Evolutionary conservation across 1,140 invertebrate species (phyloP).

Genomic region (Meloidogyne floridensis): DNA sequence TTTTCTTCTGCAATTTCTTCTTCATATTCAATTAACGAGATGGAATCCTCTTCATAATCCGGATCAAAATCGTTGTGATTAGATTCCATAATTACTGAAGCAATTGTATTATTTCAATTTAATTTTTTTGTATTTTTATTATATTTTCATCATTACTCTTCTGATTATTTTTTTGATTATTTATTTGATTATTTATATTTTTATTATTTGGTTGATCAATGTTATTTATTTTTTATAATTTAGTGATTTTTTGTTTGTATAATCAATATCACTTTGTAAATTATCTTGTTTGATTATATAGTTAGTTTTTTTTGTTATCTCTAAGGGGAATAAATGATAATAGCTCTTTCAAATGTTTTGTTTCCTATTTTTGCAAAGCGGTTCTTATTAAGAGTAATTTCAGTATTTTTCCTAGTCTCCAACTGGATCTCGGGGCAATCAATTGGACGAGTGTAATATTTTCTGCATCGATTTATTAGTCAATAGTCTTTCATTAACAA

Average conservation of each 20-base stretch:
- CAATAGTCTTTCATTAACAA: background rate
- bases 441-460: background rate
- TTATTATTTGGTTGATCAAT: background rate
- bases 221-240: background rate
- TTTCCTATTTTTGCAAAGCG: background rate
- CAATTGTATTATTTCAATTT: too few species aligned
- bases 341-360: background rate
- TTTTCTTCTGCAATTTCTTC: too few species aligned
- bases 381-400: background rate
- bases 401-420: slow-evolving; percentile 5
- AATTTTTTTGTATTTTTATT: too few species aligned
- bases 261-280: background rate
- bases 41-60: too few species aligned
- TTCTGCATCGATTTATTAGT: background rate
- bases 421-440: background rate
- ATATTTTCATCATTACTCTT: too few species aligned
- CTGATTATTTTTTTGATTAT: too few species aligned
- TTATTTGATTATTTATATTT: background rate
- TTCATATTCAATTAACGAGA: too few species aligned
- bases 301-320: background rate
- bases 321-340: slow-evolving; percentile 6
- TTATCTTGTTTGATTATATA: background rate
- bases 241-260: background rate
- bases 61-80: too few species aligned
- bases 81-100: too few species aligned